These are phyloP conservation scores for Carassius carassius DNA, from an alignment of 2,113 vertebrate species.

Conservation along the genomic window DNA sequence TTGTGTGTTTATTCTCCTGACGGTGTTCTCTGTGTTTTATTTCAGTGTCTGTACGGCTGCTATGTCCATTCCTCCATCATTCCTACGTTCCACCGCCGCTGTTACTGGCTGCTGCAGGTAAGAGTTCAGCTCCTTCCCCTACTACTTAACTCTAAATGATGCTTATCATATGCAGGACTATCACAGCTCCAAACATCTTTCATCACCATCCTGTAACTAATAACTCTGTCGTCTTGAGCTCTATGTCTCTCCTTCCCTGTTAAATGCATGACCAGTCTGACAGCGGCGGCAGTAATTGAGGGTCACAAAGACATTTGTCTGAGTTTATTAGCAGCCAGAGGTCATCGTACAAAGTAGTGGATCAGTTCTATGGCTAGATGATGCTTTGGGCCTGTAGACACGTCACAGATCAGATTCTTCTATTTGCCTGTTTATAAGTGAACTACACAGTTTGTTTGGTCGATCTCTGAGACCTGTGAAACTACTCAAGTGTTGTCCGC, in stretches of 20 bases:
- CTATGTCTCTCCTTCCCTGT: not conserved
- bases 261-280: not conserved
- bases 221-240: constrained; percentile 7
- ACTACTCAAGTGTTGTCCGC: not conserved
- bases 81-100: constrained; percentile 78
- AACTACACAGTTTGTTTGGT: not conserved
- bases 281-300: constrained; percentile 6
- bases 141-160: not conserved
- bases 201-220: not conserved
- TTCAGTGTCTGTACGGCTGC: constrained; percentile 79
- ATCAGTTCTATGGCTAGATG: not conserved
- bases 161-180: not conserved
- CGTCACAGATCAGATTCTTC: not conserved
- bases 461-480: not conserved
- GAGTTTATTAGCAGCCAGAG: constrained; percentile 29
- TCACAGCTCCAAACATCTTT: not conserved
- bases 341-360: not conserved
- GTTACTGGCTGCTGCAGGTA: constrained; percentile 79
- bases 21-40: constrained; percentile 54
- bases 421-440: not conserved
- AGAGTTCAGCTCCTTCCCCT: constrained; percentile 55
- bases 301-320: constrained; percentile 53
- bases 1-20: not conserved
- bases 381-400: not conserved
- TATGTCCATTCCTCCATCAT: constrained; percentile 81